Evolutionary conservation across 1,140 invertebrate genomes (phyloP).

Genomic region (Himalopsyche phryganea): DNA sequence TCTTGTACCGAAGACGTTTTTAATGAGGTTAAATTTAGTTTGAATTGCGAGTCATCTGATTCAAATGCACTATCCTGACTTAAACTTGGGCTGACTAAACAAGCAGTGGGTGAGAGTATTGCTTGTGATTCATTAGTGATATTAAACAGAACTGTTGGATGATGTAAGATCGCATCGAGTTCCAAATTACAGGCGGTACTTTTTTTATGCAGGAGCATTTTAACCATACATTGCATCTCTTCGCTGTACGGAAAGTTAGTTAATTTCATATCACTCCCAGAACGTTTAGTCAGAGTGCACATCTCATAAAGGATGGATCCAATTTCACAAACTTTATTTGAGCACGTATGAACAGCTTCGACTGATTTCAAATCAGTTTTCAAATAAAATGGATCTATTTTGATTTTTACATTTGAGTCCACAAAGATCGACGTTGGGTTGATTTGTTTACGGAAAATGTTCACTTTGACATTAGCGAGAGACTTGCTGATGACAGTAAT

Average conservation of each 20-base stretch:
- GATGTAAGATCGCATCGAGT: conserved; percentile 45
- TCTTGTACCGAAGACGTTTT: conserved; percentile 38
- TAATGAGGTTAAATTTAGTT: conserved; percentile 34
- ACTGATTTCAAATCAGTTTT: conserved; percentile 2
- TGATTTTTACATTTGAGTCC: conserved; percentile 39
- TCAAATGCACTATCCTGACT: conserved; percentile 32
- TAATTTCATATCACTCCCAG: conserved; percentile 33
- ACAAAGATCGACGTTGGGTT: conserved; percentile 42
- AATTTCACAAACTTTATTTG: conserved; percentile 40
- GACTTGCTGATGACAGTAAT: conserved; percentile 40
- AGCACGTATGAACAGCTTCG: conserved; percentile 1
- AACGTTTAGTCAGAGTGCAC: conserved; percentile 34
- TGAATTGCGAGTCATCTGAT: conserved; percentile 30
- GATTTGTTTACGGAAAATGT: conserved; percentile 41
- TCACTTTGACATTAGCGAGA: conserved; percentile 38
- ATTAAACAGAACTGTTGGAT: conserved; percentile 47
- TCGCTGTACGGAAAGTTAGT: conserved; percentile 43
- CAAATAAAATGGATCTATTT: conserved; percentile 46
- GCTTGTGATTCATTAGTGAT: conserved; percentile 33
- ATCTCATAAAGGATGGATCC: conserved; percentile 39
- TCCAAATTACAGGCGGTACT: conserved; percentile 36
- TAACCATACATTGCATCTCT: conserved; percentile 43
- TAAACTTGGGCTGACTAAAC: background rate
- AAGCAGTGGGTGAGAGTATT: conserved; percentile 11
- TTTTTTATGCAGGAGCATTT: conserved; percentile 41